phyloP scores from a whole-genome alignment of 2,888 invertebrate genomes.

The Eurytoma adleriae region DNA sequence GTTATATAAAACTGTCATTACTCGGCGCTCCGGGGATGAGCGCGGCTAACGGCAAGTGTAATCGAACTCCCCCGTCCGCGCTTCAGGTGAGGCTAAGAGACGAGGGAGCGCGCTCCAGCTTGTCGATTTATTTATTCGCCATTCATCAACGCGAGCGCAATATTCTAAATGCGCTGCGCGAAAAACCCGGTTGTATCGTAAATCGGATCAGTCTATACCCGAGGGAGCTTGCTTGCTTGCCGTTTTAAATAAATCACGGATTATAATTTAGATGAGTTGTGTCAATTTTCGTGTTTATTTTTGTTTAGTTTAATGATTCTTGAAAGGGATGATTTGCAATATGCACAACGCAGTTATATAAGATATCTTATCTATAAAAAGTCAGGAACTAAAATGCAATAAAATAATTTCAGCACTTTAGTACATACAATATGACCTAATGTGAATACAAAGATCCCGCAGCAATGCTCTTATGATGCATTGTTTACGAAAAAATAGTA shows the following conservation, averaged over 20 bases:
- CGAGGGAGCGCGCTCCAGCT: background rate
- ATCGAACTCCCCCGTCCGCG: constrained; percentile 14
- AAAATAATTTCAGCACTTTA: too few relatives aligned
- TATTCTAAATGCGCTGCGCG: background rate
- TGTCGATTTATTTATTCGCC: constrained; percentile 23
- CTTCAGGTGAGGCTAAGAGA: background rate
- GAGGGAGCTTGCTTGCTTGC: background rate
- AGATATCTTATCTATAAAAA: too few relatives aligned
- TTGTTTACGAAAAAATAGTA: too few relatives aligned
- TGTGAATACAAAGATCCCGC: background rate
- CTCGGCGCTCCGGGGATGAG: background rate
- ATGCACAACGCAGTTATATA: too few relatives aligned
- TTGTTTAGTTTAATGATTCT: background rate
- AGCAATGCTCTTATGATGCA: too few relatives aligned
- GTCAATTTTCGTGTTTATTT: background rate
- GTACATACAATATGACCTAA: too few relatives aligned
- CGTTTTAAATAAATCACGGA: background rate
- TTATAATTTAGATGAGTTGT: constrained; percentile 18
- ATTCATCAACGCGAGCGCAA: background rate
- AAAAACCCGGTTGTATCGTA: background rate
- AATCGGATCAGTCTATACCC: background rate
- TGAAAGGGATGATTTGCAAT: too few relatives aligned
- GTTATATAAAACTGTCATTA: constrained; percentile 46
- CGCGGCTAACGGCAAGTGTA: constrained; percentile 24
- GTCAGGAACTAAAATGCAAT: too few relatives aligned